Base-by-base conservation (phyloP, 2,113 vertebrate genomes). In the rabbit (Oryctolagus cuniculus) region DNA sequence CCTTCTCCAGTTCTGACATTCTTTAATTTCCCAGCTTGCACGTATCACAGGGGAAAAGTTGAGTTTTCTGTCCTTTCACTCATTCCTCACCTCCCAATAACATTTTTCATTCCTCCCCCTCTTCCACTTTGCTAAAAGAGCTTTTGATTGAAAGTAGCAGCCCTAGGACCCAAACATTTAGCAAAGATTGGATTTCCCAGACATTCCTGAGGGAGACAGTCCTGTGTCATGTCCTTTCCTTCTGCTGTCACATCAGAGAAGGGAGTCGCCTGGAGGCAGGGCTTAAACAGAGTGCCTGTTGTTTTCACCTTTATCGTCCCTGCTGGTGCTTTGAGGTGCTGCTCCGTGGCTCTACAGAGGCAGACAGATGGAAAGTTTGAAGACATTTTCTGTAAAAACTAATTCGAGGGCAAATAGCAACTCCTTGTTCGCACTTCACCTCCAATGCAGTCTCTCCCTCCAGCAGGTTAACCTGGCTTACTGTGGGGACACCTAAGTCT, bases 111-210 rank as follows among this genome's bases (percentile, higher is more conserved):
- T 90, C 72, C 51, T 72, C 21, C 5, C 86, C 67, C 29, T 75
- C 24, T 55, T 94, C 36, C 27, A 31, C 25, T 24, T 66, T 89
- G 34, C 58, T 77, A 38, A 96, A 84, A 84, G 77, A 90, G 16
- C 10, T 90, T 91, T 96, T 89, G 51, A 77, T 69, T 89, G 77
- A 72, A 90, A 21, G 29, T 61, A 44, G 58, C 38, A 85, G 11
- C 10, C 27, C 13, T 77, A 49, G 3, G 63, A 94, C 27, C 15
- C 77, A 87, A 81, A 53, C 12, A 29, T 96, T 95, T 72, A 78
- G 95, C 87, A 95, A 97, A 73, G 75, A 96, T 96, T 67, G 95
- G 93, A 91, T 93, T 96, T 97, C 61, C 49, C 81, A 2, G 6
- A 70, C 15, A n/a, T 93, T 61, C 93, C 25, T 55, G 3, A 97